Conservation (phyloP, 2,888 invertebrate genomes). For the Leptopterna dolabrata region DNA sequence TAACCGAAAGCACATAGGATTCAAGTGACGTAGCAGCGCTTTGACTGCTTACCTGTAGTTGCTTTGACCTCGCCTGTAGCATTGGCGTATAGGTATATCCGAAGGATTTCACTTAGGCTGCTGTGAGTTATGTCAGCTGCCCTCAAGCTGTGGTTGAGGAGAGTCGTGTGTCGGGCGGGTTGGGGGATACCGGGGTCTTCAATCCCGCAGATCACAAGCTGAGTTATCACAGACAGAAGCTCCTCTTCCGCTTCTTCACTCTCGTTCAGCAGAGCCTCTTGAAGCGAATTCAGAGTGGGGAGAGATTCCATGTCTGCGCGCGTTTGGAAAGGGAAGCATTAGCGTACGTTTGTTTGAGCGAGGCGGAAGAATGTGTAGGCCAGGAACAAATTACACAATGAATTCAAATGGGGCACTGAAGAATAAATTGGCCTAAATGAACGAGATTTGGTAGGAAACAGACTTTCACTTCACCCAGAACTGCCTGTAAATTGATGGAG, state of each 20-base stretch:
- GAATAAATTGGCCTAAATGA: no score
- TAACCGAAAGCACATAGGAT: no score
- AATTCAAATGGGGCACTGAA: no score
- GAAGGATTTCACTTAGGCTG: conserved; percentile 90
- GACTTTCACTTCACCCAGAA: no score
- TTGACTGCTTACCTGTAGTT: conserved; percentile 71
- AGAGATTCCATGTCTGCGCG: conserved; percentile 82
- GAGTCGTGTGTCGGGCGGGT: conserved; percentile 88
- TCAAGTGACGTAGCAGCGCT: no score
- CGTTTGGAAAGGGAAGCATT: not conserved
- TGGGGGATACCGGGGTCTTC: conserved; percentile 94
- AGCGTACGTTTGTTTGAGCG: not conserved
- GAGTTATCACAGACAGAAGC: conserved; percentile 86
- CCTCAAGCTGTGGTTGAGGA: conserved; percentile 89
- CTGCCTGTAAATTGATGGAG: no score
- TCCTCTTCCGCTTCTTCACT: conserved; percentile 83
- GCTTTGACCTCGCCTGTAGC: conserved; percentile 88
- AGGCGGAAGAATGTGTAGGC: no score
- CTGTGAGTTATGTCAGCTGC: conserved; percentile 91
- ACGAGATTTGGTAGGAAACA: no score
- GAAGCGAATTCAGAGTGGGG: conserved; percentile 87
- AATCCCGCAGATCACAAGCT: conserved; percentile 89
- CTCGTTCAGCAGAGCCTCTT: conserved; percentile 84
- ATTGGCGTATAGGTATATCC: conserved; percentile 91
- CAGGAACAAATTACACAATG: no score